phyloP scores from a whole-genome alignment of 1,140 invertebrate genomes.

The Drosophila virilis region DNA sequence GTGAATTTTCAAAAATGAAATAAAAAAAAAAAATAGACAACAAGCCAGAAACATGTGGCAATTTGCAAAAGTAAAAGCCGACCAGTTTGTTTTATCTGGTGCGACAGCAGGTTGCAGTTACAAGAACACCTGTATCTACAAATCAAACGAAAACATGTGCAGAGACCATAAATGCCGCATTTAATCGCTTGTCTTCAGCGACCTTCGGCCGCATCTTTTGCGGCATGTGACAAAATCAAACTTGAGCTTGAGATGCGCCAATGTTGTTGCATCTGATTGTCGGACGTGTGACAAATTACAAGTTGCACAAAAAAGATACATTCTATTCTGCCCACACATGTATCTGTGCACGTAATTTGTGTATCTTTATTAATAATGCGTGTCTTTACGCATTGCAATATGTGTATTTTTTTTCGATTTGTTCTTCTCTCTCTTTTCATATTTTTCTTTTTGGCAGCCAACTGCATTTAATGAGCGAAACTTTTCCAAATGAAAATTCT shows the following conservation, averaged over 20 bases:
- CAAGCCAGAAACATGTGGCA: background rate
- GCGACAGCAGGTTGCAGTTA: background rate
- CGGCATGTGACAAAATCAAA: constrained; percentile 22
- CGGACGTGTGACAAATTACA: constrained; percentile 29
- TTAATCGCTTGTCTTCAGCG: constrained; percentile 1
- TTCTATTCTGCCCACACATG: background rate
- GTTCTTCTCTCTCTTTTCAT: background rate
- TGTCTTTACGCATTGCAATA: constrained; percentile 18
- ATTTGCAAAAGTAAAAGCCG: background rate
- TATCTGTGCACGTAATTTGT: constrained; percentile 13
- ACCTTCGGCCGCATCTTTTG: constrained; percentile 26
- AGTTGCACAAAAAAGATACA: constrained; percentile 17
- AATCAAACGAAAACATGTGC: constrained; percentile 7
- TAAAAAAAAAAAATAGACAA: background rate
- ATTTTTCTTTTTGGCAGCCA: constrained; percentile 16
- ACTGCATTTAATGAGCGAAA: constrained; percentile 32
- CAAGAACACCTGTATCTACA: constrained; percentile 12
- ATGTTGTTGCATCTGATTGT: constrained; percentile 1
- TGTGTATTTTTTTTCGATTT: background rate
- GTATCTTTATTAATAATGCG: background rate
- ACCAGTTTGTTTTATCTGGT: background rate
- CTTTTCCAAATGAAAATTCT: constrained; percentile 43
- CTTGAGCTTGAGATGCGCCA: constrained; percentile 40
- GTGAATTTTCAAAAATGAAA: background rate
- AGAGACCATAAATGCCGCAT: background rate